Conservation (phyloP, 2,888 invertebrate species). For the Branchellion lobata region DNA sequence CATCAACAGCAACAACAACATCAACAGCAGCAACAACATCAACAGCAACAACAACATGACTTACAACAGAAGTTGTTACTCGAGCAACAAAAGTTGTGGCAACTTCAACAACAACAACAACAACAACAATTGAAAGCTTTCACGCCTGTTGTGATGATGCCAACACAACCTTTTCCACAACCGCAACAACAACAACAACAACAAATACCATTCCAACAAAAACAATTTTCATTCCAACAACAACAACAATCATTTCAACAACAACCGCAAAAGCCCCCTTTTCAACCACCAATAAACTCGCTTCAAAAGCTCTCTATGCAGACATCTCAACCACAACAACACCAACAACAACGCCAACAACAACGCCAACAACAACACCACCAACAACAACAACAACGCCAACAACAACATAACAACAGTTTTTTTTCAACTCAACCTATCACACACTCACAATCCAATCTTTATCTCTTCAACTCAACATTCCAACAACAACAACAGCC, state of each 20-base stretch:
- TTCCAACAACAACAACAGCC: neutral
- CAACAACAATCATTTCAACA: neutral
- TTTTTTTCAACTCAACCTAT: neutral
- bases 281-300: too few species aligned
- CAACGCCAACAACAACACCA: slow-evolving; percentile 5
- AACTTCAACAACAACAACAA: slow-evolving; percentile 3
- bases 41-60: neutral
- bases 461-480: neutral
- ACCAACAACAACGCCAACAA: neutral
- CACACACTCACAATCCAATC: neutral
- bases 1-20: slow-evolving; percentile 5
- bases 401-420: neutral
- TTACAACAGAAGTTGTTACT: neutral
- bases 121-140: slow-evolving; percentile 5
- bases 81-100: slow-evolving; percentile 1
- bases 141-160: neutral
- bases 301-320: neutral
- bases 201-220: neutral
- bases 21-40: neutral
- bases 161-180: neutral
- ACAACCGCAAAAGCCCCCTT: neutral
- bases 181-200: neutral
- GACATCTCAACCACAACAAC: neutral
- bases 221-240: neutral
- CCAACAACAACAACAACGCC: neutral